Base-by-base conservation (phyloP, 1,140 invertebrate species). In the Drosophila sechellia region DNA sequence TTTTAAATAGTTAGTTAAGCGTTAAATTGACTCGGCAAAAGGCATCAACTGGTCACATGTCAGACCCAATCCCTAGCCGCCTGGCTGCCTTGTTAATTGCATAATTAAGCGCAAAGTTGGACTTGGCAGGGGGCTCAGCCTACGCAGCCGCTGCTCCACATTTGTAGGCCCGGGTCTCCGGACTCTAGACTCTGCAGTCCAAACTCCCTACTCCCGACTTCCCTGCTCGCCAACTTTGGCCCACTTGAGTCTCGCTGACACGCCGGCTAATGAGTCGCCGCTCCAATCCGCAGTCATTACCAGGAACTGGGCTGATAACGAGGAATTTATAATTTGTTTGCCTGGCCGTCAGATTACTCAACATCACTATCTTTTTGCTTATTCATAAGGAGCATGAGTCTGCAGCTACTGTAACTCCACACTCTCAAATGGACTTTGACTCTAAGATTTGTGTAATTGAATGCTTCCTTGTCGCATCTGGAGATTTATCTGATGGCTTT, bases 1-100 rank as follows among this genome's bases (percentile, higher is more conserved):
- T 70, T 66, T 79, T 55, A 79, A 87, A 74, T 89, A 79, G 72
- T 86, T 76, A 81, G 75, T 78, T 78, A 77, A 89, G 84, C 84
- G 76, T 80, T 84, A 89, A 87, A 87, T 84, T 87, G 84, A 70
- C 84, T 87, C 69, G 66, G 68, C 66, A 60, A 71, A 71, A 57
- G 68, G 49, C 69, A 60, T 76, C 72, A 76, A 78, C 66, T 83
- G 65, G 60, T 56, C 71, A 72, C 66, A 58, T 73, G 57, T 81
- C 61, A 66, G 75, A 49, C 27, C 49, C 55, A 56, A 58, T 81
- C 70, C 81, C 65, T 70, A 81, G 72, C 49, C 60, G 64, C 43
- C 65, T 59, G 57, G 49, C 69, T 58, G 64, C 57, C 78, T 61
- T 60, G 68, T 84, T 87, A 87, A 87, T 89, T 87, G 77, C 69